Conservation (phyloP, 1,140 invertebrate genomes). For the Zaprionus gabonicus region DNA sequence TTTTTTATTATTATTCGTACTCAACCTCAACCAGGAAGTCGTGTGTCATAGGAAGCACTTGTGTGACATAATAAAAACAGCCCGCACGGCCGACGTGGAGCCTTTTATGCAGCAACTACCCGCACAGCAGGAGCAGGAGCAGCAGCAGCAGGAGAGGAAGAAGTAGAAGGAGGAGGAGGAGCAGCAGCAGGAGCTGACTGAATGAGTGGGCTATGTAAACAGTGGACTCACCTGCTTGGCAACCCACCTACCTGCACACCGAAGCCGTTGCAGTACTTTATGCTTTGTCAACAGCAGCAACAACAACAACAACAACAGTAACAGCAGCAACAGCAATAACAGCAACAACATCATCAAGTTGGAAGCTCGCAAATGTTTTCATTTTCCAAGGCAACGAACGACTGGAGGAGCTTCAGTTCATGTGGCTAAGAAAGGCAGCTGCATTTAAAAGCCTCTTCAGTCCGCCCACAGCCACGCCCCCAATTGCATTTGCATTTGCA, state of each 20-base stretch:
- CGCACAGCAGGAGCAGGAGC: neutral
- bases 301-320: slow-evolving; percentile 44
- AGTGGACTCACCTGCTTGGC: slow-evolving; percentile 34
- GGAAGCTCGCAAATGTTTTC: slow-evolving; percentile 68
- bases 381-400: slow-evolving; percentile 58
- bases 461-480: neutral
- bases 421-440: slow-evolving; percentile 28
- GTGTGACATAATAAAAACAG: slow-evolving; percentile 78
- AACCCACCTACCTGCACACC: slow-evolving; percentile 10
- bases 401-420: slow-evolving; percentile 43
- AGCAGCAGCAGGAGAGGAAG: neutral
- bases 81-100: slow-evolving; percentile 36
- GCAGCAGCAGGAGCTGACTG: slow-evolving; percentile 6
- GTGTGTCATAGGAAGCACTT: slow-evolving; percentile 79
- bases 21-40: slow-evolving; percentile 70
- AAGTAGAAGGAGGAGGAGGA: neutral
- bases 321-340: slow-evolving; percentile 27
- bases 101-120: slow-evolving; percentile 41
- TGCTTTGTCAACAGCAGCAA: slow-evolving; percentile 67
- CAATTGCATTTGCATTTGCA: slow-evolving; percentile 46
- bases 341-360: slow-evolving; percentile 33
- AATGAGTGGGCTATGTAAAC: slow-evolving; percentile 41
- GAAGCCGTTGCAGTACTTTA: slow-evolving; percentile 62
- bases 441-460: slow-evolving; percentile 59
- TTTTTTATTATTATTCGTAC: slow-evolving; percentile 37